Evolutionary conservation across 2,113 vertebrate species (phyloP).

Genomic region (Pedetes capensis): DNA sequence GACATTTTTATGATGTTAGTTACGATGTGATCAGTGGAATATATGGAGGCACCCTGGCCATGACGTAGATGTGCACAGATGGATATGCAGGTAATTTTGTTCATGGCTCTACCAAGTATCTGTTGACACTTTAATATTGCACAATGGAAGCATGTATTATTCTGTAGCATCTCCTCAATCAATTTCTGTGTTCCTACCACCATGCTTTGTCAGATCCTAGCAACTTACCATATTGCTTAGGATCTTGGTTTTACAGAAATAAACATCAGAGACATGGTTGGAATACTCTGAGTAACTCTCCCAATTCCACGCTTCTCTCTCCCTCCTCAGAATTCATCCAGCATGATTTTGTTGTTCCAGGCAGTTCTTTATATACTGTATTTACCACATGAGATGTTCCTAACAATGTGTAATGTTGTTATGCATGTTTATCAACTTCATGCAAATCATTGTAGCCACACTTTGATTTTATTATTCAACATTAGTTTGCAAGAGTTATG

Average conservation of each 20-base stretch:
- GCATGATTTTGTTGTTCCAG: neutral
- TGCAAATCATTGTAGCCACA: neutral
- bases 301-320: neutral
- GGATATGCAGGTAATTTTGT: neutral
- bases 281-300: neutral
- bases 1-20: neutral
- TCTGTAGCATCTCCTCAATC: neutral
- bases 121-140: neutral
- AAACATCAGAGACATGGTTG: neutral
- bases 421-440: neutral
- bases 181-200: neutral
- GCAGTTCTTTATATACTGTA: neutral
- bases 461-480: constrained; percentile 29
- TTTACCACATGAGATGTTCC: neutral
- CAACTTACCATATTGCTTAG: neutral
- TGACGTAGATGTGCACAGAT: neutral
- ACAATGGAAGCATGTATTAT: neutral
- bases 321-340: neutral
- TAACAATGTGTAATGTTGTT: neutral
- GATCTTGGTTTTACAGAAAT: neutral
- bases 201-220: neutral
- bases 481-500: neutral
- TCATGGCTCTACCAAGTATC: neutral
- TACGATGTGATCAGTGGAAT: neutral
- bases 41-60: neutral